Evolutionary conservation across 2,797 vertebrate species (phyloP).

Genomic region (Neosilurus hyrtlii): DNA sequence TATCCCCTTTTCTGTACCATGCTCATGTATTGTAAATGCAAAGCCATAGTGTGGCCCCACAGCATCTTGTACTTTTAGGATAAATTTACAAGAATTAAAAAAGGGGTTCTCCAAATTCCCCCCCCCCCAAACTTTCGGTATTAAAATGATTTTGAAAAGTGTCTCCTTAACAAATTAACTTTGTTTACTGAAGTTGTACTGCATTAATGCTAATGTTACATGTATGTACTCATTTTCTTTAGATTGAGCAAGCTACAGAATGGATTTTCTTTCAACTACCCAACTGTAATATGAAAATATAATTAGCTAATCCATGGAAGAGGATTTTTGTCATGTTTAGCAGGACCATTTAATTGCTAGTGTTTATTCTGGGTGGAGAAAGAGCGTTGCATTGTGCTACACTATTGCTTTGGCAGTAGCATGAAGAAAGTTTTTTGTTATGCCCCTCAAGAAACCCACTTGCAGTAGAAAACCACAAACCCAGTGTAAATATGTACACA

Average conservation of each 20-base stretch:
- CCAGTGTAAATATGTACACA: neutral
- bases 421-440: neutral
- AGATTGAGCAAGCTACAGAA: neutral
- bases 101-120: neutral
- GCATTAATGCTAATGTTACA: neutral
- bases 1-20: conserved; percentile 48
- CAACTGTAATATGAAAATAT: neutral
- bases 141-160: neutral
- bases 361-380: neutral
- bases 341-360: neutral
- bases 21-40: conserved; percentile 13
- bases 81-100: neutral
- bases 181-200: neutral
- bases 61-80: conserved; percentile 14
- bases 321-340: neutral
- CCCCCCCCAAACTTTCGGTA: neutral
- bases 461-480: neutral
- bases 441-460: neutral
- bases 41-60: conserved; percentile 41
- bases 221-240: neutral
- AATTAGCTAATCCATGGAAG: neutral
- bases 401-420: conserved; percentile 27
- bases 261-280: neutral
- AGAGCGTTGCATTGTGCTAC: neutral
- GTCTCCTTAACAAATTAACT: neutral